These are phyloP conservation scores for Alitta virens DNA, from an alignment of 2,888 invertebrate species.

Conservation along the genomic window DNA sequence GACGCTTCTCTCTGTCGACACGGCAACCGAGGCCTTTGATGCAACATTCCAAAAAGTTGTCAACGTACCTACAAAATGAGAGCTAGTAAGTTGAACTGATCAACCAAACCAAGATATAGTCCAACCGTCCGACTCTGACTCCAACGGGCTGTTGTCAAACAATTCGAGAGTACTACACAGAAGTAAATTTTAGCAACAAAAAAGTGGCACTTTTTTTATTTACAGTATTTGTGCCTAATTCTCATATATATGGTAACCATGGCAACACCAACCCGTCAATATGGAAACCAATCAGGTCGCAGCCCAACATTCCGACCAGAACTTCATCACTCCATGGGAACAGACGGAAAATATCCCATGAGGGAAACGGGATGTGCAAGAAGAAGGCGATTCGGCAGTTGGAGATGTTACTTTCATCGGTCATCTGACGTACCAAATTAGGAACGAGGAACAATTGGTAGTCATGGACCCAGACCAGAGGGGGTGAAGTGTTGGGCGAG, in stretches of 20 bases:
- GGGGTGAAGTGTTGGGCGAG: too few relatives aligned
- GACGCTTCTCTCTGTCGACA: constrained; percentile 72
- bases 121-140: too few relatives aligned
- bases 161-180: too few relatives aligned
- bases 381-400: constrained; percentile 73
- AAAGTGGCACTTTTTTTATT: too few relatives aligned
- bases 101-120: too few relatives aligned
- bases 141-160: too few relatives aligned
- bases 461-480: constrained; percentile 88
- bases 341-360: constrained; percentile 87
- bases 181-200: too few relatives aligned
- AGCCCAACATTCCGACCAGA: constrained; percentile 83
- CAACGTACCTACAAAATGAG: constrained; percentile 60
- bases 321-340: constrained; percentile 94
- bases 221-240: too few relatives aligned
- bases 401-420: constrained; percentile 33
- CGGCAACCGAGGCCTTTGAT: constrained; percentile 78
- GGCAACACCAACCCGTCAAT: constrained; percentile 71
- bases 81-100: too few relatives aligned
- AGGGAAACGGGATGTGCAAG: constrained; percentile 90
- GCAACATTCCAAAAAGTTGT: constrained; percentile 77
- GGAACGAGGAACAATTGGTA: constrained; percentile 91
- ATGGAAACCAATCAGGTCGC: constrained; percentile 91
- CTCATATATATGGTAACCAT: too few relatives aligned
- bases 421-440: constrained; percentile 78